Evolutionary conservation across 2,888 invertebrate species (phyloP).

Genomic region (Camponotus fellah): DNA sequence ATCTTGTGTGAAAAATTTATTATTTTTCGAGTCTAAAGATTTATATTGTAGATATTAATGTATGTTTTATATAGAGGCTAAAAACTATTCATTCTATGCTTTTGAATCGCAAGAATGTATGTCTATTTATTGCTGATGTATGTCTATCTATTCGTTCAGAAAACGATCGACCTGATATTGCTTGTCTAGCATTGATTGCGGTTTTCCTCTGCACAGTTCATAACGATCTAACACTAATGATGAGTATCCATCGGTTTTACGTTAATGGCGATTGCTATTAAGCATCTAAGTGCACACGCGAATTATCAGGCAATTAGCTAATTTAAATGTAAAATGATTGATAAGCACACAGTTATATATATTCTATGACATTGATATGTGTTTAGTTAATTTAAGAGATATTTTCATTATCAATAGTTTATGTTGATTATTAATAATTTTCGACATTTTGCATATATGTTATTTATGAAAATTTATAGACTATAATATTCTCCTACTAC

Average conservation of each 20-base stretch:
- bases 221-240: conserved; percentile 57
- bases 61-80: neutral
- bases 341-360: neutral
- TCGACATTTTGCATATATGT: neutral
- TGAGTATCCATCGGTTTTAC: conserved; percentile 60
- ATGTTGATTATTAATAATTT: neutral
- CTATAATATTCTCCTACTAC: neutral
- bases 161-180: conserved; percentile 57
- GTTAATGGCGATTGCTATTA: conserved; percentile 60
- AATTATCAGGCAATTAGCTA: conserved; percentile 36
- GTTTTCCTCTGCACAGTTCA: conserved; percentile 44
- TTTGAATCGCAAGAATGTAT: neutral
- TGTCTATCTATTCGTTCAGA: conserved; percentile 6
- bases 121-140: neutral
- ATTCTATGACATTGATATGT: neutral
- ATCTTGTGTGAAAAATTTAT: neutral
- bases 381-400: neutral
- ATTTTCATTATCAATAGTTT: neutral
- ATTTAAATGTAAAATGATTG: conserved; percentile 32
- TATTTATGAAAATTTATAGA: neutral
- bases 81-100: neutral
- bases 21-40: neutral
- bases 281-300: conserved; percentile 42
- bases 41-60: neutral
- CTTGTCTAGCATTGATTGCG: conserved; percentile 68